A percentile compares a stretch with the other conserved stretches of the same genome.
Conservation (phyloP, 2,888 invertebrate species). For the Carterocephalus palaemon region DNA sequence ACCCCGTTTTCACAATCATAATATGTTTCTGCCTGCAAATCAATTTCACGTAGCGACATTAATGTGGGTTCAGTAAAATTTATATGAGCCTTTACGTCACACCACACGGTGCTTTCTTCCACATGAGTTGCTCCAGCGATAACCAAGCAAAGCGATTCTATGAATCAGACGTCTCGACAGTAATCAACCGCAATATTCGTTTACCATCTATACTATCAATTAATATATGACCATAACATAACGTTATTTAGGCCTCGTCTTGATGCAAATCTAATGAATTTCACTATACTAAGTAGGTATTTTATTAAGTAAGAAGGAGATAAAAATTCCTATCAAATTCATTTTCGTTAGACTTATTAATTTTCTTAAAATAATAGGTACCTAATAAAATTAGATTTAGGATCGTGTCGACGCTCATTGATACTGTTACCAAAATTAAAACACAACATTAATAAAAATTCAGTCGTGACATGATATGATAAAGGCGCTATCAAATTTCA, state of each 20-base stretch:
- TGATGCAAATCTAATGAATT: too few relatives aligned
- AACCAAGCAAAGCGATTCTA: conserved; percentile 41
- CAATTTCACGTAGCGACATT: conserved; percentile 79
- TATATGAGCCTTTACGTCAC: conserved; percentile 75
- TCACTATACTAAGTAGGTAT: too few relatives aligned
- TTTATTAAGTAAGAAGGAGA: too few relatives aligned
- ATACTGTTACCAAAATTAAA: conserved; percentile 13
- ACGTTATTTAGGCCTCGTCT: too few relatives aligned
- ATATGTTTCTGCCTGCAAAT: conserved; percentile 78
- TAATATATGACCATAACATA: too few relatives aligned
- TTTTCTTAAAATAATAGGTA: too few relatives aligned
- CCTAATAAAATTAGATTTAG: conserved; percentile 4
- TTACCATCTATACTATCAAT: background rate
- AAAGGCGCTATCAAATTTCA: conserved; percentile 46
- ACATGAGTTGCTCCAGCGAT: conserved; percentile 57
- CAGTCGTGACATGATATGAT: conserved; percentile 41
- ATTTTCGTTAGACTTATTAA: too few relatives aligned
- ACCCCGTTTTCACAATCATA: conserved; percentile 79
- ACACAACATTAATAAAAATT: conserved; percentile 28
- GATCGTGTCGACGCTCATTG: background rate
- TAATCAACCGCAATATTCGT: conserved; percentile 6
- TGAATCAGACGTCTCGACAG: conserved; percentile 15
- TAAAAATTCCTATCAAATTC: too few relatives aligned
- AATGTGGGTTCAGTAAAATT: conserved; percentile 77
- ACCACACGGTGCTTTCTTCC: conserved; percentile 60